A percentile compares a stretch with the other conserved stretches of the same genome.
These are phyloP conservation scores for Megathymus violae DNA, from an alignment of 1,140 invertebrate species.

Conservation along the genomic window DNA sequence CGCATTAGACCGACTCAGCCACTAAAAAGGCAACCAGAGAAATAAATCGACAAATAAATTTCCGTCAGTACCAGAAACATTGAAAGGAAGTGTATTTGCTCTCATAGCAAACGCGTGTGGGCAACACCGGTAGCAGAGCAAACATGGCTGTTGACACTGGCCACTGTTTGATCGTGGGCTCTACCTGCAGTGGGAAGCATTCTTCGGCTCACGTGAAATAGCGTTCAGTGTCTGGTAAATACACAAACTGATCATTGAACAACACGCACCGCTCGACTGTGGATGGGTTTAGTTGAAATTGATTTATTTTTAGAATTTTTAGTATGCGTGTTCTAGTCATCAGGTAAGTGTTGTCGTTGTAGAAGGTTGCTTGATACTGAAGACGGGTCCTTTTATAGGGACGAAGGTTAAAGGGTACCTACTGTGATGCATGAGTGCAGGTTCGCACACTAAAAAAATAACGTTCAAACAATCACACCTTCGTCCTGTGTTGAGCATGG, in stretches of 20 bases:
- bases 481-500: no score
- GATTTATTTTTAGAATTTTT: no score
- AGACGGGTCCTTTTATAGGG: no score
- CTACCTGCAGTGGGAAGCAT: conserved; percentile 14
- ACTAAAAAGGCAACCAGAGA: neutral
- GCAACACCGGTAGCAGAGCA: conserved; percentile 76
- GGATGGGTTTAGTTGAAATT: no score
- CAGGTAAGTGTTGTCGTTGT: no score
- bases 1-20: neutral
- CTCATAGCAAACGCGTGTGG: conserved; percentile 66
- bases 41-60: neutral
- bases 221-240: neutral
- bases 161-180: conserved; percentile 25
- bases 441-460: no score
- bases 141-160: conserved; percentile 62
- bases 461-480: no score
- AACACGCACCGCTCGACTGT: neutral
- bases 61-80: conserved; percentile 12
- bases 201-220: neutral
- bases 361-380: no score
- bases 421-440: no score
- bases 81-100: conserved; percentile 23
- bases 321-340: no score
- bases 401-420: no score
- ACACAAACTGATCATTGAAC: neutral